These are phyloP conservation scores for Calephelis perditalis DNA, from an alignment of 2,888 invertebrate genomes.

Conservation along the genomic window DNA sequence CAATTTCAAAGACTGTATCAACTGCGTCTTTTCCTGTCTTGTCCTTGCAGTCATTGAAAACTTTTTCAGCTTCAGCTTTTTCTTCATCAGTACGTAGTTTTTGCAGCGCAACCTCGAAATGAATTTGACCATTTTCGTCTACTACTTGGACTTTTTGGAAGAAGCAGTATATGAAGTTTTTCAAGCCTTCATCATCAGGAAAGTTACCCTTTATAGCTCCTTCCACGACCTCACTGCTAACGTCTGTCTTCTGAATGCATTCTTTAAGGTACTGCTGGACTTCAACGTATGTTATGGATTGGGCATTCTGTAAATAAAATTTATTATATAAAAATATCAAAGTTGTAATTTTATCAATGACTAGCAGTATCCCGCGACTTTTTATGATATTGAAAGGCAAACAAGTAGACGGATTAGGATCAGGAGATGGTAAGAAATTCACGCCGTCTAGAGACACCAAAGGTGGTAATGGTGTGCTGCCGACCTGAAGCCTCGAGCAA, in stretches of 20 bases:
- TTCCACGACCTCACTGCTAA: conserved; percentile 40
- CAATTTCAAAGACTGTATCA: conserved; percentile 59
- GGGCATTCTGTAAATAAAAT: conserved; percentile 4
- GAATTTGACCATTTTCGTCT: conserved; percentile 51
- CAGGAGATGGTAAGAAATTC: too few relatives aligned
- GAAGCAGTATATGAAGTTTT: conserved; percentile 67
- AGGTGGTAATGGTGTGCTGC: too few relatives aligned
- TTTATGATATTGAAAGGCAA: too few relatives aligned
- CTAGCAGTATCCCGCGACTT: too few relatives aligned
- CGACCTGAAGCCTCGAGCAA: too few relatives aligned
- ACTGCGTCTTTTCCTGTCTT: conserved; percentile 53
- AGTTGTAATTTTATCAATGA: too few relatives aligned
- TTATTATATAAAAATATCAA: conserved; percentile 41
- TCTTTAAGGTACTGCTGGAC: too few relatives aligned
- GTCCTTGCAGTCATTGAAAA: conserved; percentile 57
- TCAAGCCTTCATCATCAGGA: conserved; percentile 55
- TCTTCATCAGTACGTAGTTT: conserved; percentile 58
- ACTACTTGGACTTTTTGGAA: conserved; percentile 56
- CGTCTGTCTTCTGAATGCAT: too few relatives aligned
- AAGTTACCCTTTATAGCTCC: conserved; percentile 61
- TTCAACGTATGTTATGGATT: too few relatives aligned
- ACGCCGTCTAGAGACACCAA: too few relatives aligned
- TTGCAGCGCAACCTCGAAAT: conserved; percentile 54
- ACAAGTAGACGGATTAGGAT: too few relatives aligned
- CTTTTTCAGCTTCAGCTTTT: conserved; percentile 49